These are phyloP conservation scores for Saccostrea glomerata DNA, from an alignment of 1,140 invertebrate genomes.

Conservation along the genomic window DNA sequence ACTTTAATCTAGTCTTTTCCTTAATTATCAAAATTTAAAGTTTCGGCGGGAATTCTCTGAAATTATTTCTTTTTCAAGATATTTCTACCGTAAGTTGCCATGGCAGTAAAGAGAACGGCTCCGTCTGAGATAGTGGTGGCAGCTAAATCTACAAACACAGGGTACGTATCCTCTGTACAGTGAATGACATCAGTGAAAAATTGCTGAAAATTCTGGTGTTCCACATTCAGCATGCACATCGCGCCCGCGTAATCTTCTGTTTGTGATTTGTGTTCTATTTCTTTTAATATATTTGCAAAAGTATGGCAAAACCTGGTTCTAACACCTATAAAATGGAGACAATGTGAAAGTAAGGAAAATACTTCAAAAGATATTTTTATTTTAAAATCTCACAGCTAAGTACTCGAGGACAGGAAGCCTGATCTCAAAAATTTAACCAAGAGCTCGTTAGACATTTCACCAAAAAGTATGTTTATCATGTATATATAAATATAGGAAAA, in stretches of 20 bases:
- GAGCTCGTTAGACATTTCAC: too few species aligned
- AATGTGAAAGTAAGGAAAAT: too few species aligned
- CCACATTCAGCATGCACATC: constrained; percentile 39
- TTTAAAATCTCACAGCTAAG: too few species aligned
- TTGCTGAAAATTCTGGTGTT: constrained; percentile 53
- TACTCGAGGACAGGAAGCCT: too few species aligned
- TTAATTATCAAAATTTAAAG: too few species aligned
- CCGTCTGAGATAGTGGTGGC: neutral
- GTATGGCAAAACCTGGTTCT: constrained; percentile 46
- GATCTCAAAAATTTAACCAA: too few species aligned
- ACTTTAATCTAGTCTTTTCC: too few species aligned
- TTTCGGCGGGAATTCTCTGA: too few species aligned
- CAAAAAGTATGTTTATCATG: too few species aligned
- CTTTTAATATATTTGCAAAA: constrained; percentile 41
- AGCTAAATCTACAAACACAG: neutral
- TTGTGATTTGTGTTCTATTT: neutral
- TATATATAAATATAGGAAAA: too few species aligned
- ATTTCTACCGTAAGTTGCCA: neutral
- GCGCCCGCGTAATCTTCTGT: neutral
- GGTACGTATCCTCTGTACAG: constrained; percentile 50
- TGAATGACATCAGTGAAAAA: constrained; percentile 44
- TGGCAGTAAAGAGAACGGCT: neutral
- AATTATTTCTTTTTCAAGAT: too few species aligned
- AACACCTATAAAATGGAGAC: constrained; percentile 28
- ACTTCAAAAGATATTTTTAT: too few species aligned